Evolutionary conservation across 2,113 vertebrate species (phyloP), one percentile per base, ranked within the genome.

Genomic region (Meles meles): DNA sequence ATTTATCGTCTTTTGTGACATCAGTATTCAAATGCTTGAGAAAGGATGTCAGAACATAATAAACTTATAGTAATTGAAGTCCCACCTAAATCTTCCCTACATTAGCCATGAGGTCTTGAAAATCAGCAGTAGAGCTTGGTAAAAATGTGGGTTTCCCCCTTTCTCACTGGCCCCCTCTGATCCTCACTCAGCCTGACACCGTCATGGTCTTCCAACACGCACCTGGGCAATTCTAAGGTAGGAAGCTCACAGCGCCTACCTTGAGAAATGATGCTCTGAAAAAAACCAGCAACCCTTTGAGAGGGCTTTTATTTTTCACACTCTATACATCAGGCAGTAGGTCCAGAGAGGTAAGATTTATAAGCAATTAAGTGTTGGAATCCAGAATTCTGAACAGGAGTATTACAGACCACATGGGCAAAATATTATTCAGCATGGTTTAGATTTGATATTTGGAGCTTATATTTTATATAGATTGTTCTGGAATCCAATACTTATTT

Each of bases 191-290:
- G 63, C 63, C 14, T 1, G 42, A 9, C 27, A 61, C 23, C 55
- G 13, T 10, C 11, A 18, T 34, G 9, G 6, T 21, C 21, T 86
- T 5, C 63, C 34, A 65, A 37, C 5, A 20, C 13, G 7, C 2
- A 49, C 27, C 15, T 61, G 39, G 44, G 39, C 77, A 55, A 67
- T 47, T 44, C 2, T 37, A 25, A 61, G 4, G 23, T 7, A 17
- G 4, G 8, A 34, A 1, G 7, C 18, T 20, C 13, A 44, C 1
- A 55, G 3, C 8, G 4, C 3, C 14, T 10, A 27, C 2, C 3
- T 20, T 87, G 55, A 92, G 37, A 89, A 79, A 44, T 29, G 31
- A 31, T 88, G 23, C 21, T 80, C 1, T 20, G 18, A 76, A 39
- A 4, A 84, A 2, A 7, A 44, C 7, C 29, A 55, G n/a, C 1